Base-by-base conservation (phyloP, 2,113 vertebrate species). In the Pseudolaguvia tuberculata region DNA sequence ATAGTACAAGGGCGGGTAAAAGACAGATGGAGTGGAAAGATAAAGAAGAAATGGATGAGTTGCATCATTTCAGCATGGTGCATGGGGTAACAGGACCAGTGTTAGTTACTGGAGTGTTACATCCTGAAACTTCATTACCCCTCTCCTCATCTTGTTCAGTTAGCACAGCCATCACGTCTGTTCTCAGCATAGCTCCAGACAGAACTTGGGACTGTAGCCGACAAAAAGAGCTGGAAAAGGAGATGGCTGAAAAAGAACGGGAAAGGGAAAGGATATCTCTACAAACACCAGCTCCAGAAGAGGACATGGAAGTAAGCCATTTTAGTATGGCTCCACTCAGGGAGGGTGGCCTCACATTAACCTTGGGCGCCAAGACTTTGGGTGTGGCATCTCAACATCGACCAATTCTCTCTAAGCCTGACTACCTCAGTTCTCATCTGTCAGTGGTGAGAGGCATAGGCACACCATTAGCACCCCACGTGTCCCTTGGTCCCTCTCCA, bases 301-400 rank as follows among this genome's bases (percentile, higher is more conserved):
- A 91, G 71, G 91, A 92, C 85, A 90, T 91, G 84, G 91, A 92
- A 80, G 91, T 92, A 75, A 88, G 88, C 73, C 86, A 82, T 78
- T 88, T 91, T 35, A 92, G 84, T 84, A 90, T 90, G 88, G 83
- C 87, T 73, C 86, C 87, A 53, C 82, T 90, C 77, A 88, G 86
- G 74, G 72, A 81, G 21, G 73, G 57, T 13, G 57, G 78, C 13
- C 78, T 78, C n/a, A 61, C 86, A 0, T 77, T 86, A 51, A 82
- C 83, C 58, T 75, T 86, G 7, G 87, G 86, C 67, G 75, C 75
- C 81, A 90, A 91, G 85, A 65, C 84, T 25, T 83, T 87, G 59
- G 55, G 83, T 45, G 39, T 87, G 70, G 55, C 77, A 63, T 70
- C 89, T 45, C 91, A 88, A 79, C 89, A 88, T 58, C 86, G 87